Conservation (phyloP, 2,888 invertebrate species). For the Scelioninae gen. 1 region DNA sequence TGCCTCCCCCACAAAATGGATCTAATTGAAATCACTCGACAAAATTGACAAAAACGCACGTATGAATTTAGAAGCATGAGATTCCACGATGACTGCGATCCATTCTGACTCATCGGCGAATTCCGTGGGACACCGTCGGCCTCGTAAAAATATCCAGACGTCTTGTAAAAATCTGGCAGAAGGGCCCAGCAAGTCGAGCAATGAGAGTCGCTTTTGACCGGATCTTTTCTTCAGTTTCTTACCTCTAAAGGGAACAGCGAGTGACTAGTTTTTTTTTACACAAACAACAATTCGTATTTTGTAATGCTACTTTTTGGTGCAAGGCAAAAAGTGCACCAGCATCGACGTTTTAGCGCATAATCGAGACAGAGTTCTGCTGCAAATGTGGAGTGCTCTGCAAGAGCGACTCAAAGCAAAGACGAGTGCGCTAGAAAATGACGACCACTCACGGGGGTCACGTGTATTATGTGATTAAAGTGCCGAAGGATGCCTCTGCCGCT, state of each 20-base stretch:
- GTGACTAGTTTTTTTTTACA: too few relatives aligned
- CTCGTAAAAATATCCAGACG: slow-evolving; percentile 53
- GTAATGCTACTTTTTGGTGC: slow-evolving; percentile 6
- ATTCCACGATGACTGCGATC: slow-evolving; percentile 65
- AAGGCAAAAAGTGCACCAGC: slow-evolving; percentile 19
- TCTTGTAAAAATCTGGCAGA: slow-evolving; percentile 48
- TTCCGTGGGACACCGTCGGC: slow-evolving; percentile 34
- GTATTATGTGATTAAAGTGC: slow-evolving; percentile 89
- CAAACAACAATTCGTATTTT: not conserved
- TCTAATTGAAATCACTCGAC: slow-evolving; percentile 40
- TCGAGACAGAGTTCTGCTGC: slow-evolving; percentile 30
- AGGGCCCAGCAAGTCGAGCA: slow-evolving; percentile 25
- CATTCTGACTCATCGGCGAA: slow-evolving; percentile 56
- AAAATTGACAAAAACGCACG: slow-evolving; percentile 36
- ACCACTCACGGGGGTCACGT: slow-evolving; percentile 88
- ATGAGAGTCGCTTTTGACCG: slow-evolving; percentile 38
- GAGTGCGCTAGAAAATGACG: slow-evolving; percentile 82
- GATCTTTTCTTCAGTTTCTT: slow-evolving; percentile 6
- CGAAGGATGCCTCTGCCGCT: slow-evolving; percentile 84
- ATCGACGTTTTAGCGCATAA: slow-evolving; percentile 10
- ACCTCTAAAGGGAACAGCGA: too few relatives aligned
- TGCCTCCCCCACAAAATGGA: slow-evolving; percentile 1
- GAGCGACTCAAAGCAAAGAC: slow-evolving; percentile 55
- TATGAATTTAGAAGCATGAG: slow-evolving; percentile 58
- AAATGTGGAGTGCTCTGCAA: slow-evolving; percentile 65